phyloP scores from a whole-genome alignment of 2,113 vertebrate genomes.

The Malurus elegans region DNA sequence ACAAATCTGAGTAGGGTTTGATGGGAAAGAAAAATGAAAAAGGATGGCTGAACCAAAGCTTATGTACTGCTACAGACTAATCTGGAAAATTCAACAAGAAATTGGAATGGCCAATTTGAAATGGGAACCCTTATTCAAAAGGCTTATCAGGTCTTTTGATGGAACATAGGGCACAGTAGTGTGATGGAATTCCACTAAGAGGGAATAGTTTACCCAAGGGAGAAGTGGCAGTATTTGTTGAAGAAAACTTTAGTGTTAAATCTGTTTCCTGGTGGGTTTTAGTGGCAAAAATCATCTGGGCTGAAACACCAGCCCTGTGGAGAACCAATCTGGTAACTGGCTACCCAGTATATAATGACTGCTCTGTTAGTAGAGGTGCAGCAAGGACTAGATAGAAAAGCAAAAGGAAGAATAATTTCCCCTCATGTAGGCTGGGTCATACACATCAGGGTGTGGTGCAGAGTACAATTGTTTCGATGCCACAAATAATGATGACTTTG shows the following conservation, averaged over 20 bases:
- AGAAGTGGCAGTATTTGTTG: not conserved
- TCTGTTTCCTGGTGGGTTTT: not conserved
- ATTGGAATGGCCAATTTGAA: not conserved
- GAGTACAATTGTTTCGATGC: not conserved
- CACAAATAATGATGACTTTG: not conserved
- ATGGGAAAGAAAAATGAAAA: not conserved
- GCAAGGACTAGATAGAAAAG: not conserved
- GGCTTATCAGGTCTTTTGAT: not conserved
- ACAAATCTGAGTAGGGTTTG: not conserved
- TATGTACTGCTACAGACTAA: not conserved
- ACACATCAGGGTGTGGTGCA: fast-evolving
- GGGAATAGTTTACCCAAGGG: not conserved
- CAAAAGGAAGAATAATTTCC: not conserved
- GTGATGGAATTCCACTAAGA: not conserved
- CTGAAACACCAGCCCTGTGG: not conserved
- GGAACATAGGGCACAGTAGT: not conserved
- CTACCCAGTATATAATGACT: fast-evolving
- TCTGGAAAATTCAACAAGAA: not conserved
- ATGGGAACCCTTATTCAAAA: not conserved
- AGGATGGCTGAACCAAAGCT: not conserved
- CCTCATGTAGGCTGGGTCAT: fast-evolving
- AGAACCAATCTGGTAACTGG: not conserved
- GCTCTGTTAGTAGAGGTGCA: not conserved
- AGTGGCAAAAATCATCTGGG: not conserved
- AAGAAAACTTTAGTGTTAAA: not conserved